Conservation (phyloP, 2,113 vertebrate genomes). For the Nansenia antarctica region DNA sequence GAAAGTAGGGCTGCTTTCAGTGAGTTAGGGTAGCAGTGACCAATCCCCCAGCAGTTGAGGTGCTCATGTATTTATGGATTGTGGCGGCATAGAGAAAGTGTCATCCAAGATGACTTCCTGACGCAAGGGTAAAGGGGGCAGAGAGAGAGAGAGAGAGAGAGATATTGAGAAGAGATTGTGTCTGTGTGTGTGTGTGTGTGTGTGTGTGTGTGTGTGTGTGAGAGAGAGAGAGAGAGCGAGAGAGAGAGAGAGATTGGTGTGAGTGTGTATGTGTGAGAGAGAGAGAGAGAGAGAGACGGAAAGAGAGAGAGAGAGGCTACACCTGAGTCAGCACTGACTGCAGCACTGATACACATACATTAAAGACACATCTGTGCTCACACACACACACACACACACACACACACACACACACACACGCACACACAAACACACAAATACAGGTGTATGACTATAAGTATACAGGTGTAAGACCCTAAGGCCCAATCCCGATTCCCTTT, state of each 20-base stretch:
- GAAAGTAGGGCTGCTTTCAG: not conserved
- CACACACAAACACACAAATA: not conserved
- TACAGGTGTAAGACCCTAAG: too few relatives aligned
- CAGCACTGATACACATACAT: constrained; percentile 5
- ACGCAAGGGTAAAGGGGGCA: constrained; percentile 61
- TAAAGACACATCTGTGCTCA: not conserved
- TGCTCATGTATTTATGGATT: constrained; percentile 50
- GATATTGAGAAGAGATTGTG: not conserved
- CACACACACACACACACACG: not conserved
- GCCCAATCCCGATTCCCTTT: too few relatives aligned
- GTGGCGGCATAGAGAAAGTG: constrained; percentile 42
- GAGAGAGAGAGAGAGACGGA: too few relatives aligned
- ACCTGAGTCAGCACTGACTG: constrained; percentile 50
- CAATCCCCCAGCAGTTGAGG: not conserved
- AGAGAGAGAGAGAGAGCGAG: not conserved
- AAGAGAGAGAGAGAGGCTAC: not conserved
- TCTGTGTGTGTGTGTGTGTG: not conserved
- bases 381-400: constrained; percentile 8
- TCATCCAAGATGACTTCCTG: constrained; percentile 64
- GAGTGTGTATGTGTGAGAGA: not conserved
- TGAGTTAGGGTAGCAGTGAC: not conserved
- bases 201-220: not conserved
- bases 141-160: not conserved
- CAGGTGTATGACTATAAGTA: too few relatives aligned
- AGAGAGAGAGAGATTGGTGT: not conserved